These are phyloP conservation scores for Portunus trituberculatus DNA, from an alignment of 1,140 invertebrate genomes.

Conservation along the genomic window DNA sequence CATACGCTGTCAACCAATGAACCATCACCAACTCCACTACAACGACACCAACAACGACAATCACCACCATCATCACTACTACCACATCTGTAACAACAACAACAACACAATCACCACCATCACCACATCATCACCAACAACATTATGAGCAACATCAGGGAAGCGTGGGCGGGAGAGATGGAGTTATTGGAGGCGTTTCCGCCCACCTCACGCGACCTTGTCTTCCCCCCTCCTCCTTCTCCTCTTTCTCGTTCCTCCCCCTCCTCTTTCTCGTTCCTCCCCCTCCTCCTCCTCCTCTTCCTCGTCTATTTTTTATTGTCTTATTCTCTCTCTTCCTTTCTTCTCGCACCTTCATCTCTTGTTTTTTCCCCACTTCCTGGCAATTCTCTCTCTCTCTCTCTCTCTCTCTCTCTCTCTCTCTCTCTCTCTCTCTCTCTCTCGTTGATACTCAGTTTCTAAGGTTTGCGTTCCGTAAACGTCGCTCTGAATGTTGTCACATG, in stretches of 20 bases:
- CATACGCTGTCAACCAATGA: too few species aligned
- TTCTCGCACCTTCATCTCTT: too few species aligned
- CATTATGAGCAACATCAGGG: background rate
- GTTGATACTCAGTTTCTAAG: background rate
- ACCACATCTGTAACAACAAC: background rate
- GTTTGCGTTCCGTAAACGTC: background rate
- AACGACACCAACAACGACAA: background rate
- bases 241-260: too few species aligned
- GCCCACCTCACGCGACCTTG: background rate
- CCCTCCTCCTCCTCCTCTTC: background rate
- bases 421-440: slow-evolving; percentile 20
- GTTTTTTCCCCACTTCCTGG: too few species aligned
- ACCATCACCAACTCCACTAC: too few species aligned
- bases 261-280: background rate
- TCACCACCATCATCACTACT: background rate
- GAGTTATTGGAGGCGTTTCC: background rate
- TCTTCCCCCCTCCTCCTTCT: background rate
- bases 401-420: slow-evolving; percentile 20
- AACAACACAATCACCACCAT: background rate
- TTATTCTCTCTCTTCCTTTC: background rate
- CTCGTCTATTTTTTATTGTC: background rate
- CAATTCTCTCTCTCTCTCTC: background rate
- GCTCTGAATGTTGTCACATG: too few species aligned
- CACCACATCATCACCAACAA: background rate
- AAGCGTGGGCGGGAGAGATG: background rate